Evolutionary conservation across 2,888 invertebrate genomes (phyloP).

Genomic region (Chrysolina oricalcia): DNA sequence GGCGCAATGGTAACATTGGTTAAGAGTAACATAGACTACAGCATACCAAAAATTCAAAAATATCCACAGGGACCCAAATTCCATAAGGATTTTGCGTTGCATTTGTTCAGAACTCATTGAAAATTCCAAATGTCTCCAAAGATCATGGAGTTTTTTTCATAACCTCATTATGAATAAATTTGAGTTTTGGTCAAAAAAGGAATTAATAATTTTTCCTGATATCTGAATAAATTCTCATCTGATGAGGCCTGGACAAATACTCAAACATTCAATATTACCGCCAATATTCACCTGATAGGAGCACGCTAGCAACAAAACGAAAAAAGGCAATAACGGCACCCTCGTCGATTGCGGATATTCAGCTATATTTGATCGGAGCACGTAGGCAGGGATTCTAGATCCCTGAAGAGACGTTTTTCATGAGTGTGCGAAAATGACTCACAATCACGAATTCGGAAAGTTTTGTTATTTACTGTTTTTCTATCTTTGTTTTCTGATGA

Average conservation of each 20-base stretch:
- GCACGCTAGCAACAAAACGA: not conserved
- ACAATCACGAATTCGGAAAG: slow-evolving; percentile 9
- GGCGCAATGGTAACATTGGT: too few relatives aligned
- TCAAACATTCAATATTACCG: not conserved
- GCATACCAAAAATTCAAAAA: too few relatives aligned
- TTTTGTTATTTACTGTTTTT: slow-evolving; percentile 11
- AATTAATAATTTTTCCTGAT: too few relatives aligned
- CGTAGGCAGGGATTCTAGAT: slow-evolving; percentile 2
- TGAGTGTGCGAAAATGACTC: slow-evolving; percentile 1
- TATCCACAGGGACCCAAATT: too few relatives aligned
- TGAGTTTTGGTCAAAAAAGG: too few relatives aligned
- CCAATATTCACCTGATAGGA: not conserved
- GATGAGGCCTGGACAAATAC: not conserved
- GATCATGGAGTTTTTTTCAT: too few relatives aligned
- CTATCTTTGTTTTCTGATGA: not conserved
- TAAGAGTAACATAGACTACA: too few relatives aligned
- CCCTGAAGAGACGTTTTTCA: slow-evolving; percentile 8
- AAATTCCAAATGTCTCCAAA: too few relatives aligned
- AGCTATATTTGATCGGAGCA: slow-evolving; percentile 13
- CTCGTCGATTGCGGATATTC: slow-evolving; percentile 8
- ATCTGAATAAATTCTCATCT: not conserved
- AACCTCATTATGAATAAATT: too few relatives aligned
- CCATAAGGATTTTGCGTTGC: too few relatives aligned
- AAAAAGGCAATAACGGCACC: slow-evolving; percentile 15
- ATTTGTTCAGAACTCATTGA: too few relatives aligned